Evolutionary conservation across 1,140 invertebrate species (phyloP).

Genomic region (Centruroides vittatus): DNA sequence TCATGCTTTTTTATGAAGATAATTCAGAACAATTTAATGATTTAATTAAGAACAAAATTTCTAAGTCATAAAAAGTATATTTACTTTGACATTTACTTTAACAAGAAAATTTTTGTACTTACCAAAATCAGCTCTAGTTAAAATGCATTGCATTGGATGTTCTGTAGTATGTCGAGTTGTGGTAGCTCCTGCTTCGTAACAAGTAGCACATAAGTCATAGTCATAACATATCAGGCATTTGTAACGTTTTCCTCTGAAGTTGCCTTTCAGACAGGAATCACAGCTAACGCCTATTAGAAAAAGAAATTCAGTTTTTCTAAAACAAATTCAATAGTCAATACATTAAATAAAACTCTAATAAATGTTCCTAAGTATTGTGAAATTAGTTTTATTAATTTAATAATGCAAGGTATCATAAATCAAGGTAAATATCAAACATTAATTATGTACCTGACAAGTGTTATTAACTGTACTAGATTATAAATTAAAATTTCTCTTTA

Average conservation of each 20-base stretch:
- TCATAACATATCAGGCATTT: conserved; percentile 98
- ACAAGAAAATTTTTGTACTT: conserved; percentile 23
- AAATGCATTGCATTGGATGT: conserved; percentile 97
- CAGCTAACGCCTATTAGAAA: conserved; percentile 66
- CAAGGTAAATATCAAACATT: too few relatives aligned
- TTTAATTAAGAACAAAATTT: too few relatives aligned
- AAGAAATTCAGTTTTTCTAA: conserved; percentile 3
- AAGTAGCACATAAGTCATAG: conserved; percentile 93
- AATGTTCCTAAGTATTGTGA: background rate
- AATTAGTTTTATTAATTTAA: too few relatives aligned
- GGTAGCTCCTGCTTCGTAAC: conserved; percentile 86
- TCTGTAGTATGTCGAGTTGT: conserved; percentile 87
- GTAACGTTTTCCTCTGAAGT: conserved; percentile 91
- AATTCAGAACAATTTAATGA: too few relatives aligned
- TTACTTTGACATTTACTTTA: too few relatives aligned
- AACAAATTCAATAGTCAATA: too few relatives aligned
- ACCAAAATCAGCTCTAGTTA: conserved; percentile 92
- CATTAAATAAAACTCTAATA: background rate
- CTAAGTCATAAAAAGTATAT: too few relatives aligned
- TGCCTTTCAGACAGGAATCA: conserved; percentile 96
- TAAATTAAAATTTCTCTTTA: too few relatives aligned
- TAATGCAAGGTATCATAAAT: too few relatives aligned
- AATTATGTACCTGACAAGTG: too few relatives aligned
- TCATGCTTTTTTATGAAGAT: too few relatives aligned
- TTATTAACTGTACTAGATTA: too few relatives aligned